Conservation (phyloP, 2,888 invertebrate species). For the Drosophila paramelanica region DNA sequence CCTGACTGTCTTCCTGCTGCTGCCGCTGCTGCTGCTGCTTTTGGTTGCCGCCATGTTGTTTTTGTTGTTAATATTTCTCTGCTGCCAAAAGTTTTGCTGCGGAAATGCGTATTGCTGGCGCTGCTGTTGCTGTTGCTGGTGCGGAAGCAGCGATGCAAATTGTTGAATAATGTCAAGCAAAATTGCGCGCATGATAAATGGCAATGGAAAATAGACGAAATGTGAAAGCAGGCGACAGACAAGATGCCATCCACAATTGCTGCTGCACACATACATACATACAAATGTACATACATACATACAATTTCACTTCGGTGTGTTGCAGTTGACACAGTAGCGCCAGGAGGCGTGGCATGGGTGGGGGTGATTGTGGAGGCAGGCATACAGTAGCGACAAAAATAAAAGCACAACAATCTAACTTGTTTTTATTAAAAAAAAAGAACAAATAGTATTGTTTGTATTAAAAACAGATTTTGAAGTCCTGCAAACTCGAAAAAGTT, state of each 20-base stretch:
- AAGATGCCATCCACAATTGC: conserved; percentile 13
- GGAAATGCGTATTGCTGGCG: conserved; percentile 50
- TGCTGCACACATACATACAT: not conserved
- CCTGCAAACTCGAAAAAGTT: no score
- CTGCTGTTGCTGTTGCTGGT: conserved; percentile 17
- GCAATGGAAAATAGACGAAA: conserved; percentile 41
- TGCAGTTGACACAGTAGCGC: conserved; percentile 14
- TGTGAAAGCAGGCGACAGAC: conserved; percentile 38
- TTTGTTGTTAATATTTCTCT: conserved; percentile 29
- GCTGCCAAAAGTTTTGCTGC: conserved; percentile 66
- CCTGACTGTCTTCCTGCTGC: conserved; percentile 25
- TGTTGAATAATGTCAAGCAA: conserved; percentile 74
- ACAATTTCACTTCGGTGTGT: conserved; percentile 4
- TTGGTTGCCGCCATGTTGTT: conserved; percentile 13
- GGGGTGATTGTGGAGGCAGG: conserved; percentile 5
- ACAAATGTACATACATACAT: not conserved
- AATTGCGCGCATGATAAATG: conserved; percentile 66
- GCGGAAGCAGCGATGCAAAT: conserved; percentile 73
- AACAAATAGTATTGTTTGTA: no score
- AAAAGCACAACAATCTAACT: no score
- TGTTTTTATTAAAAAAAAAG: no score
- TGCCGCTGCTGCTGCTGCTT: conserved; percentile 7
- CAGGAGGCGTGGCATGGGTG: conserved; percentile 7
- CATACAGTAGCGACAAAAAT: no score
- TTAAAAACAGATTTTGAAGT: no score